A percentile compares a stretch with the other conserved stretches of the same genome.
Conservation (phyloP, 2,888 invertebrate genomes). For the Pecten maximus region DNA sequence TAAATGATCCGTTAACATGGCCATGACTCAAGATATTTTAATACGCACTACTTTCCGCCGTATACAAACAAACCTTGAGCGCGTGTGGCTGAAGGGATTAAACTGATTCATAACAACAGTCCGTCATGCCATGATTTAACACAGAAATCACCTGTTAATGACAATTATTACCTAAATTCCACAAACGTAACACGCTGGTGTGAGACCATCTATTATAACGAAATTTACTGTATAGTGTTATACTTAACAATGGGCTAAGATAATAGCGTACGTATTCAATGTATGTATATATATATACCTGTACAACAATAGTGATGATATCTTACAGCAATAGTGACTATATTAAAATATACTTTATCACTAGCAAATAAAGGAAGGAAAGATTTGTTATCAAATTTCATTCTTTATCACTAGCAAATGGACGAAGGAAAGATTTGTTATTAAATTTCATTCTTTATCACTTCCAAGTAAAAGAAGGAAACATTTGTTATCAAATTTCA, state of each 20-base stretch:
- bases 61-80: not conserved
- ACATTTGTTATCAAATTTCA: too few relatives aligned
- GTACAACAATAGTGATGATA: too few relatives aligned
- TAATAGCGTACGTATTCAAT: not conserved
- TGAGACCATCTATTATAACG: not conserved
- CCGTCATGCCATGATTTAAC: not conserved
- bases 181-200: not conserved
- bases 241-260: too few relatives aligned
- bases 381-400: too few relatives aligned
- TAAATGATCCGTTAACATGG: not conserved
- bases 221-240: not conserved
- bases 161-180: not conserved
- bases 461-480: too few relatives aligned
- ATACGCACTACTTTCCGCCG: not conserved
- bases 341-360: too few relatives aligned
- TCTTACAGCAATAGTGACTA: too few relatives aligned
- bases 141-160: not conserved
- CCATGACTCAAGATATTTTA: not conserved
- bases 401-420: too few relatives aligned
- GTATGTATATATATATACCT: too few relatives aligned
- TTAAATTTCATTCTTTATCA: too few relatives aligned
- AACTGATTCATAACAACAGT: not conserved
- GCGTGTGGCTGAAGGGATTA: not conserved
- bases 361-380: too few relatives aligned
- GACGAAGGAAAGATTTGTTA: too few relatives aligned